Conservation (phyloP, 2,888 invertebrate species). For the Caradrina kadenii region DNA sequence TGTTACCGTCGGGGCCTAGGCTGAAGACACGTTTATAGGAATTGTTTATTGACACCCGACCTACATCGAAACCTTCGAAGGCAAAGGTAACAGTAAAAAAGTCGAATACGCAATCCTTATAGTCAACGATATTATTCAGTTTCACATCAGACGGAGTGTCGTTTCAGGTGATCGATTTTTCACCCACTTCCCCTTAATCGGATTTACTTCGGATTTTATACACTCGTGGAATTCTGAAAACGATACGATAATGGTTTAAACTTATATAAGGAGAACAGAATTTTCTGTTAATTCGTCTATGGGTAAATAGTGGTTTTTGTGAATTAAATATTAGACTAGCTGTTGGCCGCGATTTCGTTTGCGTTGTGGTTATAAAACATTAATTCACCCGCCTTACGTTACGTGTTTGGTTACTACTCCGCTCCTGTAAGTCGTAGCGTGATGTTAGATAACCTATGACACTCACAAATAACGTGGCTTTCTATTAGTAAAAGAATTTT, state of each 20-base stretch:
- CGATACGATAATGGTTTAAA: neutral
- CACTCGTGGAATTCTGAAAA: neutral
- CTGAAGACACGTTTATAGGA: neutral
- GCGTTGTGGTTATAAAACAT: too few relatives aligned
- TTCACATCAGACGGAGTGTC: neutral
- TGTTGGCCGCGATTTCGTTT: too few relatives aligned
- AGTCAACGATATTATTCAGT: neutral
- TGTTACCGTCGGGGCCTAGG: neutral
- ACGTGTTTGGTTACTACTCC: too few relatives aligned
- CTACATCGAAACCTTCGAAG: neutral
- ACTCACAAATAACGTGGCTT: too few relatives aligned
- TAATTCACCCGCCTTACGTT: too few relatives aligned
- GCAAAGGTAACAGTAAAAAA: neutral
- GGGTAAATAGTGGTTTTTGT: too few relatives aligned
- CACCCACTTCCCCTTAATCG: neutral
- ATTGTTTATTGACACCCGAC: neutral
- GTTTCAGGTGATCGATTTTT: slow-evolving; percentile 8
- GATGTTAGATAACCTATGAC: too few relatives aligned
- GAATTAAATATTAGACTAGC: too few relatives aligned
- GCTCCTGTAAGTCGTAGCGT: too few relatives aligned
- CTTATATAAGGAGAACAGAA: too few relatives aligned
- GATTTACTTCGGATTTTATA: neutral
- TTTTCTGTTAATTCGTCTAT: too few relatives aligned
- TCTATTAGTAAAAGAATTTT: too few relatives aligned
- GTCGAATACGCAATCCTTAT: slow-evolving; percentile 6